Base-by-base conservation (phyloP, 1,140 invertebrate species). In the Drosophila lowei region DNA sequence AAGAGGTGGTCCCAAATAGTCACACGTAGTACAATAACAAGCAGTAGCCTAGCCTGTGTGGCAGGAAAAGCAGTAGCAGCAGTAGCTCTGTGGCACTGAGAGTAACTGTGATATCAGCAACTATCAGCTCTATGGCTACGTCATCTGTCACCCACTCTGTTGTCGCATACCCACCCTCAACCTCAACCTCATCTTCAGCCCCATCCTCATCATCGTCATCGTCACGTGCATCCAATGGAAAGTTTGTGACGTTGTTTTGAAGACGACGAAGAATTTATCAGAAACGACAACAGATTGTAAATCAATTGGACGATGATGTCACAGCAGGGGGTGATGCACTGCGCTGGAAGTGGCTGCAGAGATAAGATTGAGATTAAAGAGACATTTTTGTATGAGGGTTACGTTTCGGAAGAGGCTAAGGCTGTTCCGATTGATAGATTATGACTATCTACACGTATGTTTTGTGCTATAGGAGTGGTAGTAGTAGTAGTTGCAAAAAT, bases 1-100 rank as follows among this genome's bases (percentile, higher is more conserved):
- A 73, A 68, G 54, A 80, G 77, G 80, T 86, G 81, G 68, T 71
- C 76, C 48, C 80, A 76, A 75, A 66, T 60, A 81, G 43, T 68
- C 44, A 49, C 63, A 50, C 50, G 28, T 41, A 60, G 11, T 30
- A 60, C 53, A 55, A 15, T n/a, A 65, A 48, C 21, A 71, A 54
- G 34, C 4, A 38, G 34, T 4, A 38, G 28, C 28, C 1, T 4
- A 8, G 28, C 28, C 28, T 30, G 28, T 30, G 28, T 30, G 28
- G 28, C 28, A 30, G 13, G 48, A 56, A 43, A 57, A 23, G 48
- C 70, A 9, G 38, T 30, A 28, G 30, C 8, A 30, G 5, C 23
- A 5, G 23, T 25, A 25, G 23, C 23, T 25, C 3, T 34, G 34
- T 38, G 11, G 34, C 34, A 38, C 4, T 13, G 4, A 13, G 11